Evolutionary conservation across 1,140 invertebrate species (phyloP).

Genomic region (Hesperophylax magnus): DNA sequence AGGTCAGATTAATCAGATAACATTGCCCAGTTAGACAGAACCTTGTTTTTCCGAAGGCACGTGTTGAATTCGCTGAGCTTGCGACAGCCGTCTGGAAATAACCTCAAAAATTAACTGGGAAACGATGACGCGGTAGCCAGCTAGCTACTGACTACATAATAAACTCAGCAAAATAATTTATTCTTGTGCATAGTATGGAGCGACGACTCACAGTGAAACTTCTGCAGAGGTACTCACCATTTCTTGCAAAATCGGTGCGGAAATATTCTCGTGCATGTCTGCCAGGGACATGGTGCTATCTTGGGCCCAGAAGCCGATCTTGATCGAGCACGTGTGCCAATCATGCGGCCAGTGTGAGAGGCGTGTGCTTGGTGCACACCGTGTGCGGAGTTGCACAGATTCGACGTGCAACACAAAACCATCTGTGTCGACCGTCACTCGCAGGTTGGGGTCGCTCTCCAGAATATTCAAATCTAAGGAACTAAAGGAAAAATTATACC

Average conservation of each 20-base stretch:
- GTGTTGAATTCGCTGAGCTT: too few species aligned
- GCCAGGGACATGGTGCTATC: neutral
- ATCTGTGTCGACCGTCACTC: neutral
- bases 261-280: neutral
- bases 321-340: conserved; percentile 42
- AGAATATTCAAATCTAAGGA: conserved; percentile 26
- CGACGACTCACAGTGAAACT: too few species aligned
- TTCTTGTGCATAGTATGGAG: too few species aligned
- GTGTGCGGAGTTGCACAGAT: neutral
- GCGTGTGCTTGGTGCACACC: conserved; percentile 22
- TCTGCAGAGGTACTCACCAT: conserved; percentile 1
- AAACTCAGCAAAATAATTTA: too few species aligned
- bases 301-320: conserved; percentile 41
- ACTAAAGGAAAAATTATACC: conserved; percentile 25
- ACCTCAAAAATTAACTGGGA: too few species aligned
- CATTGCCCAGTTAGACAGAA: too few species aligned
- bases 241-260: neutral
- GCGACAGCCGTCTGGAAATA: too few species aligned
- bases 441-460: neutral
- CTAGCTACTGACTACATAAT: too few species aligned
- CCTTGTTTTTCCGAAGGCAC: too few species aligned
- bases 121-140: too few species aligned
- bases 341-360: conserved; percentile 48
- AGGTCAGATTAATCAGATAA: too few species aligned
- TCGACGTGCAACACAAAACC: neutral